Evolutionary conservation across 1,140 invertebrate genomes (phyloP).

Genomic region (Bombus huntii): DNA sequence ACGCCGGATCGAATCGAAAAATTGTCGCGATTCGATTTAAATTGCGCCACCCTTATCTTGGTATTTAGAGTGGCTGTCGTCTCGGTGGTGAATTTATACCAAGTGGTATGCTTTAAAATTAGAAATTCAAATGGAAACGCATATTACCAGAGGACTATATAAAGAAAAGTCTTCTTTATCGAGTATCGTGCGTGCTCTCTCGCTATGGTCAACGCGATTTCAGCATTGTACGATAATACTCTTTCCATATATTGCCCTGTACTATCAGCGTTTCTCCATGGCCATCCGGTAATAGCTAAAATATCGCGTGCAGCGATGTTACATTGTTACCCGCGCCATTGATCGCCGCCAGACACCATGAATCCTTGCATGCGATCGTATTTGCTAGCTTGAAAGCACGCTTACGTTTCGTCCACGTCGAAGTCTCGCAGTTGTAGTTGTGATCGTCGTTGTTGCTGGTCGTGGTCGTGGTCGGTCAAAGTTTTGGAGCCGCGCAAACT

Average conservation of each 20-base stretch:
- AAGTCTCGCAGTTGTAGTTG: background rate
- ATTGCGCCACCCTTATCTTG: slow-evolving; percentile 49
- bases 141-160: background rate
- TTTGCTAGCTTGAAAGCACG: background rate
- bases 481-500: slow-evolving; percentile 22
- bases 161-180: slow-evolving; percentile 32
- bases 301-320: slow-evolving; percentile 30
- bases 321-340: background rate
- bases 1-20: slow-evolving; percentile 42
- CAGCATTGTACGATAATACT: slow-evolving; percentile 37
- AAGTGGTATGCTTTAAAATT: background rate
- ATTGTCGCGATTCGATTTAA: slow-evolving; percentile 57
- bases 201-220: slow-evolving; percentile 21
- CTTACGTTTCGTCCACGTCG: background rate
- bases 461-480: background rate
- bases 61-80: slow-evolving; percentile 49
- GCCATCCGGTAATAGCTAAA: background rate
- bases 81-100: slow-evolving; percentile 21
- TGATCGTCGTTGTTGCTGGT: background rate
- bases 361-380: slow-evolving; percentile 5
- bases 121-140: slow-evolving; percentile 44
- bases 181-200: background rate
- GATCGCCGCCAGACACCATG: background rate
- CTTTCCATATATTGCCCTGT: slow-evolving; percentile 12
- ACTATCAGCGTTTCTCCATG: background rate